Base-by-base conservation (phyloP, 2,113 vertebrate genomes). In the Barbus barbus region DNA sequence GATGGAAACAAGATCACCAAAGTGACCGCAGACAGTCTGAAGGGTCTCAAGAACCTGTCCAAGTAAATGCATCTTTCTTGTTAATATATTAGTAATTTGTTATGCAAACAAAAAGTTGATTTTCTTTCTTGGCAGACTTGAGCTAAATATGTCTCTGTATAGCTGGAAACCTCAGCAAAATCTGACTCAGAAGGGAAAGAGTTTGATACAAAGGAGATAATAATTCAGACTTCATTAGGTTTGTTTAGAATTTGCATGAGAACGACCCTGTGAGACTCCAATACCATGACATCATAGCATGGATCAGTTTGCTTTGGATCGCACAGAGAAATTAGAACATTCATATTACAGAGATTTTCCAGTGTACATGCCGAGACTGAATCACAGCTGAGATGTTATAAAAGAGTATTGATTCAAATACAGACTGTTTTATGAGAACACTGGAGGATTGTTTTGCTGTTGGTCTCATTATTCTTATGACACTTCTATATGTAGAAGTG, bases 1-100 rank as follows among this genome's bases (percentile, higher is more conserved):
- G 98, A 99, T 86, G 95, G 95, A 67, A 99, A 99, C 93, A 98
- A 98, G 93, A 98, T 99, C 90, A 94, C 91, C 89, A 99, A 96
- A 90, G 88, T 99, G 78, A 95, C 96, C 81, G 90, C 95, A 65
- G 92, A 94, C 0, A 91, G 89, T 87, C 93, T 99, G 26, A 96
- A 95, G 90, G 97, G 97, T 89, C 91, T 99, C 60, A 95, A 92
- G 87, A 95, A 97, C 89, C 92, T 99, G 90, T 96, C 97, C 81
- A 99, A 99, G 98, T 99, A 97, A 95, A 89, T 79, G 90, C 8
- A 75, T 72, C 44, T 36, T 31, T 75, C 46, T 41, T 41, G 1
- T 75, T 38, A 71, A n/a, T 61, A 56, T 18, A 36, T 58, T 33
- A 53, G 2, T 65, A 4, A 33, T 63, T 36, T 41, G 13, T 5